A percentile compares a stretch with the other conserved stretches of the same genome.
Evolutionary conservation across 2,797 vertebrate genomes (phyloP).

Genomic region (Vultur gryphus): DNA sequence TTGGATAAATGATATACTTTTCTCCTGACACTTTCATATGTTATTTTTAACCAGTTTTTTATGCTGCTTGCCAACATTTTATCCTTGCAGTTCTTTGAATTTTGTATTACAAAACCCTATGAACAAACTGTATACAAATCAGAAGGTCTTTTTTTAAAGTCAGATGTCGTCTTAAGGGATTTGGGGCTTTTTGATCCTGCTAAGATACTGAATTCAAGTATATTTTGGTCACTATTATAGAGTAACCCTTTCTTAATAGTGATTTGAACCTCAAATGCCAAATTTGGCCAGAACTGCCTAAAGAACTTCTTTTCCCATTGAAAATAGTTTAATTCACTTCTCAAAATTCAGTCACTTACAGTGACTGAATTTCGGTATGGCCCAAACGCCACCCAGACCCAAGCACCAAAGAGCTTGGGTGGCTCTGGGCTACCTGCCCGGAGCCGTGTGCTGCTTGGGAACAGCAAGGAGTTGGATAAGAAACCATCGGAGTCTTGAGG

Average conservation of each 20-base stretch:
- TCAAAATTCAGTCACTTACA: not conserved
- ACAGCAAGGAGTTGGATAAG: not conserved
- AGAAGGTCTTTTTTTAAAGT: not conserved
- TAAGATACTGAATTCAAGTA: not conserved
- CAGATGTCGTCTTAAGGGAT: not conserved
- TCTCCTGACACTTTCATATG: constrained; percentile 8
- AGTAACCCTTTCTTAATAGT: not conserved
- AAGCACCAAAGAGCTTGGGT: not conserved
- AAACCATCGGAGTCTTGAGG: not conserved
- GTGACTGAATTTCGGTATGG: not conserved
- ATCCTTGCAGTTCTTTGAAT: constrained; percentile 8
- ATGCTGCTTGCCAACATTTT: constrained; percentile 24
- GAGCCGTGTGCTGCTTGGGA: not conserved
- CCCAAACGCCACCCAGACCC: not conserved
- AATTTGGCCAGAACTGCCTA: not conserved
- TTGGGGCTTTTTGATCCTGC: not conserved
- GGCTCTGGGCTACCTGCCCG: not conserved
- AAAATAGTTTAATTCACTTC: not conserved
- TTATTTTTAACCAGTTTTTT: constrained; percentile 36
- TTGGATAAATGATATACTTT: not conserved
- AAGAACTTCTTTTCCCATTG: not conserved
- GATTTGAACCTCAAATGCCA: not conserved
- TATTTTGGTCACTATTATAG: not conserved
- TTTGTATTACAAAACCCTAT: not conserved
- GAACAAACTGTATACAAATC: not conserved